Conservation (phyloP, 2,888 invertebrate species). For the Diaprepes abbreviatus region DNA sequence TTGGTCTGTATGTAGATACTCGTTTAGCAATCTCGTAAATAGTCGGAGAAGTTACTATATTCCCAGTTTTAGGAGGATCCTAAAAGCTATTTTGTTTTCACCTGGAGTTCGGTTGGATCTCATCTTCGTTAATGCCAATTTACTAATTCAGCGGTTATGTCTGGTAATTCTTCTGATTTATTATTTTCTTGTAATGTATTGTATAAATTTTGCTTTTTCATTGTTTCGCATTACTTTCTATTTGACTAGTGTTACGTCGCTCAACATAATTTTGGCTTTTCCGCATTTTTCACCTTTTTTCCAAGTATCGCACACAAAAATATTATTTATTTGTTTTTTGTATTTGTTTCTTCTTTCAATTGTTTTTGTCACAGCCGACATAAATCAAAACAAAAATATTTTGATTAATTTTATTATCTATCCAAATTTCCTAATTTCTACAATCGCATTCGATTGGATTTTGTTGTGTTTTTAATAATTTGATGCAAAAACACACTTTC, state of each 20-base stretch:
- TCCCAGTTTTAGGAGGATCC: no score
- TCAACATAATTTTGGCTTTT: background rate
- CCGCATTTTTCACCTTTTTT: background rate
- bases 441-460: background rate
- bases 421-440: background rate
- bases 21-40: no score
- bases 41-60: no score
- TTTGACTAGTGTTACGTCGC: background rate
- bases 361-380: background rate
- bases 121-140: no score
- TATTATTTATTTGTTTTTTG: background rate
- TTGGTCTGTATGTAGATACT: no score
- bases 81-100: no score
- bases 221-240: background rate
- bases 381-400: slow-evolving; percentile 23
- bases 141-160: no score
- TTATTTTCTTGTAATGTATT: no score
- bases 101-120: no score
- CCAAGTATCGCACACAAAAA: background rate
- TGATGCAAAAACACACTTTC: background rate
- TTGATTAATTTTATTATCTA: slow-evolving; percentile 25
- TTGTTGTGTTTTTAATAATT: no score
- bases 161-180: no score
- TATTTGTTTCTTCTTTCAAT: background rate
- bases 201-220: background rate